Percentiles rank a stretch among this genome's conserved stretches.
These are phyloP conservation scores for Plecturocebus donacophilus DNA, from an alignment of 2,113 vertebrate genomes.

Conservation along the genomic window DNA sequence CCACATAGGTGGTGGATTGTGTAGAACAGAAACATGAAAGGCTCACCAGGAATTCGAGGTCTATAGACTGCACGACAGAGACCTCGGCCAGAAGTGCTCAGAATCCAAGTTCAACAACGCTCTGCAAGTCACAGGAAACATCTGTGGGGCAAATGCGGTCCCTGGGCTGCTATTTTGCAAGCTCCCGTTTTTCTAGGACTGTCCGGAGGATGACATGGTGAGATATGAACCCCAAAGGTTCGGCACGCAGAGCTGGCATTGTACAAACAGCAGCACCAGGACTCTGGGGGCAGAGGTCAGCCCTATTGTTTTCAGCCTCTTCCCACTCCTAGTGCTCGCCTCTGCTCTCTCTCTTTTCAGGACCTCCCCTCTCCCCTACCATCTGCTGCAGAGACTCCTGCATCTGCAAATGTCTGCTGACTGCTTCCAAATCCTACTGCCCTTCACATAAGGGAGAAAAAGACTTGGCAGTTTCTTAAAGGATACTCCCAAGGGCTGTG, in stretches of 20 bases:
- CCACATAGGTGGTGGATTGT: rapidly evolving
- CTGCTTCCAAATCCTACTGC: neutral
- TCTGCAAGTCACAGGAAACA: neutral
- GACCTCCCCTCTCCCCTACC: neutral
- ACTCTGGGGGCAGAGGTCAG: rapidly evolving
- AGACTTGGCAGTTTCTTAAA: neutral
- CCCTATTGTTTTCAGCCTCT: rapidly evolving
- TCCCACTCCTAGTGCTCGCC: neutral
- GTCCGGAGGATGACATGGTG: neutral
- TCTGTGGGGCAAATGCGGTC: neutral
- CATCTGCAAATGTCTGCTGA: neutral
- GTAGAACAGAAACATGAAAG: neutral
- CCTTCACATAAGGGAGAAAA: neutral
- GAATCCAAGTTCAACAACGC: neutral
- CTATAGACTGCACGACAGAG: neutral
- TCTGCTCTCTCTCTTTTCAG: neutral
- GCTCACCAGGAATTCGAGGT: neutral
- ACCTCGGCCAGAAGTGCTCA: neutral
- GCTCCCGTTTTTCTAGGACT: too few species aligned
- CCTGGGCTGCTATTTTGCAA: neutral
- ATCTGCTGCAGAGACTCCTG: neutral
- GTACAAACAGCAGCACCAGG: too few species aligned
- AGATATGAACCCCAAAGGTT: neutral
- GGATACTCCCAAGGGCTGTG: neutral
- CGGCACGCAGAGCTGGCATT: rapidly evolving